These are phyloP conservation scores for Thamnophis elegans DNA, from an alignment of 2,797 vertebrate genomes.

Conservation along the genomic window DNA sequence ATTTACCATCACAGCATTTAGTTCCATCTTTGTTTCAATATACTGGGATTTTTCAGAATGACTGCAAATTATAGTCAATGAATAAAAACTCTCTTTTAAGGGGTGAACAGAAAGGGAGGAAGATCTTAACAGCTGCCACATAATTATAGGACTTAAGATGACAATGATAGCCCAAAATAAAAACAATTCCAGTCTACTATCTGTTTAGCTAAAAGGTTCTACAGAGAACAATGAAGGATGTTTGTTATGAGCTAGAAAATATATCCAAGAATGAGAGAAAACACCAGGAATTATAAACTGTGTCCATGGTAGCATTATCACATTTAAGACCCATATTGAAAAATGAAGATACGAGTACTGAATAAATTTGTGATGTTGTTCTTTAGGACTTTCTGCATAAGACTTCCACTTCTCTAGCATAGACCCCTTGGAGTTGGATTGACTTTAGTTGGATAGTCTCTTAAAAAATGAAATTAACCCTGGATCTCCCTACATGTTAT, in stretches of 20 bases:
- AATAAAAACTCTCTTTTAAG: not conserved
- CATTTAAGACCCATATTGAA: not conserved
- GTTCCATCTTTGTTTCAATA: not conserved
- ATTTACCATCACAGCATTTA: not conserved
- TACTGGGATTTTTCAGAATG: not conserved
- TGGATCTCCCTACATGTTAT: not conserved
- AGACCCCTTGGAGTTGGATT: not conserved
- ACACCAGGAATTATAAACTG: not conserved
- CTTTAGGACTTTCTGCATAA: slow-evolving; percentile 12
- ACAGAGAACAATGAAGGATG: not conserved
- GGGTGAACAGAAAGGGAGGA: not conserved
- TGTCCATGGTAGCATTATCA: not conserved
- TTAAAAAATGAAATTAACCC: slow-evolving; percentile 14
- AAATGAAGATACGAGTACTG: not conserved
- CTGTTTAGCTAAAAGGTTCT: not conserved
- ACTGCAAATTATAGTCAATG: not conserved
- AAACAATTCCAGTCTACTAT: not conserved
- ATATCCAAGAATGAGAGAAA: not conserved
- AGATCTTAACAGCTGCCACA: not conserved
- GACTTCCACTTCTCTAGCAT: slow-evolving; percentile 4
- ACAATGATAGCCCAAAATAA: not conserved
- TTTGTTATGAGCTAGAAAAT: not conserved
- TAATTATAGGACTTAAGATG: not conserved
- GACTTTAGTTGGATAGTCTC: not conserved
- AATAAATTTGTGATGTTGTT: not conserved